Conservation (phyloP, 1,140 invertebrate genomes). For the Pogonomyrmex californicus region DNA sequence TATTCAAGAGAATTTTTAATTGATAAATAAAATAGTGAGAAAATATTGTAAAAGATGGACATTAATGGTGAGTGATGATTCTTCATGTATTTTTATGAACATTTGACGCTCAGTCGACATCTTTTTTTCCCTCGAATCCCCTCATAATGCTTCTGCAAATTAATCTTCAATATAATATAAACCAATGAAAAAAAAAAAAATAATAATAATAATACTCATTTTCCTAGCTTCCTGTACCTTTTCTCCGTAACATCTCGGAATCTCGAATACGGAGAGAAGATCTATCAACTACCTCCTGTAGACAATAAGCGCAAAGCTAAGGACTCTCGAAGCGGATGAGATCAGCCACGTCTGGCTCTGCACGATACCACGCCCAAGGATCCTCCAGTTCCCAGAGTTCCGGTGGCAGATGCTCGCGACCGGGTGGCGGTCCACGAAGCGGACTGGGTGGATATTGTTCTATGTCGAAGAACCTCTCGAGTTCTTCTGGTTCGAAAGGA, state of each 20-base stretch:
- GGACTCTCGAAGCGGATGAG: constrained; percentile 68
- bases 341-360: constrained; percentile 50
- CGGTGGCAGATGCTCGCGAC: constrained; percentile 57
- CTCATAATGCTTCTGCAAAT: background rate
- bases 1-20: background rate
- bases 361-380: constrained; percentile 58
- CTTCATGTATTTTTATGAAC: background rate
- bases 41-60: background rate
- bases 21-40: background rate
- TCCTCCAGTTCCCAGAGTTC: constrained; percentile 76
- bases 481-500: constrained; percentile 65
- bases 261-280: background rate
- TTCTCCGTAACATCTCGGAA: background rate
- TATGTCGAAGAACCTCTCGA: constrained; percentile 77
- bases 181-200: background rate
- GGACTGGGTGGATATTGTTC: constrained; percentile 62
- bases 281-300: background rate
- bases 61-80: background rate
- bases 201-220: background rate
- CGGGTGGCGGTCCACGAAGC: constrained; percentile 48
- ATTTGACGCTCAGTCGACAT: background rate
- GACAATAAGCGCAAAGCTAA: background rate
- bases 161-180: background rate
- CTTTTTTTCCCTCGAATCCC: background rate
- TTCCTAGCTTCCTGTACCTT: background rate